phyloP scores from a whole-genome alignment of 2,888 invertebrate genomes.

The Mallateleia sp. region DNA sequence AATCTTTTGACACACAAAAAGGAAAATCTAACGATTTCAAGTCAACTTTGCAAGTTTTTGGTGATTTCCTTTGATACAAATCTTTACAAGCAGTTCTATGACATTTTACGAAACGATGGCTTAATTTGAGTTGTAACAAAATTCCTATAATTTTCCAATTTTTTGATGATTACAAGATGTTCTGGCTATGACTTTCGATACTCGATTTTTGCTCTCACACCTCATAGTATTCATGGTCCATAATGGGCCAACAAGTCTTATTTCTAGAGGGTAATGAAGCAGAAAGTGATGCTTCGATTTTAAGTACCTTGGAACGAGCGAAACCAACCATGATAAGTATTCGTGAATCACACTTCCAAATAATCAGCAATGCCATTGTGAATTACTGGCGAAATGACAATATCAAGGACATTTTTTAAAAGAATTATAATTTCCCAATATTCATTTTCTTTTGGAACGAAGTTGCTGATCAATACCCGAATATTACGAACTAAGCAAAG shows the following conservation, averaged over 20 bases:
- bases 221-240: conserved; percentile 62
- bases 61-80: too few species aligned
- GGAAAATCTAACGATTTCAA: too few species aligned
- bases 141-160: conserved; percentile 60
- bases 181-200: conserved; percentile 53
- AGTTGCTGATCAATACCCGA: conserved; percentile 67
- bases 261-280: conserved; percentile 67
- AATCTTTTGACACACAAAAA: too few species aligned
- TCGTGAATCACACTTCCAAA: conserved; percentile 33
- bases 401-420: conserved; percentile 61
- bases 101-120: too few species aligned
- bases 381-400: conserved; percentile 31
- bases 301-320: conserved; percentile 44
- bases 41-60: too few species aligned
- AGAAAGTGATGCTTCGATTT: conserved; percentile 74
- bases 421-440: conserved; percentile 65
- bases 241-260: conserved; percentile 60
- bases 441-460: conserved; percentile 52
- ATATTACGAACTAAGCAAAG: conserved; percentile 59
- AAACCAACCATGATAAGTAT: too few species aligned
- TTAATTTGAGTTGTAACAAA: conserved; percentile 40
- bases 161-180: too few species aligned
- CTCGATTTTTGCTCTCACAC: conserved; percentile 65
- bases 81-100: too few species aligned
- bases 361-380: conserved; percentile 34